These are phyloP conservation scores for Panonychus citri DNA, from an alignment of 1,140 invertebrate genomes.

Conservation along the genomic window DNA sequence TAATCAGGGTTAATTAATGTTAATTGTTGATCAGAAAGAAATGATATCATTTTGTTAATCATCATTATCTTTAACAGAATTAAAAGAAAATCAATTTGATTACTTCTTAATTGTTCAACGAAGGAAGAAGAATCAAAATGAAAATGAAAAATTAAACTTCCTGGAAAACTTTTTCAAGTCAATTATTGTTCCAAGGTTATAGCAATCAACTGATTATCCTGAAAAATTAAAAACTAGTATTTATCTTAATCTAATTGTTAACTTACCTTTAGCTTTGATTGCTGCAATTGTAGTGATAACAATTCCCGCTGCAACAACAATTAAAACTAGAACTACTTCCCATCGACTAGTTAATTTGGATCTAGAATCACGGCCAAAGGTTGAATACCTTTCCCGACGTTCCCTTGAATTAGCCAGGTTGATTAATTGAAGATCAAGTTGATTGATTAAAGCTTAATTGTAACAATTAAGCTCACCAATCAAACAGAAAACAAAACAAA, in stretches of 20 bases:
- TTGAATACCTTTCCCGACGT: conserved; percentile 2
- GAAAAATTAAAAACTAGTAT: neutral
- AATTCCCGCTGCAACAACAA: conserved; percentile 4
- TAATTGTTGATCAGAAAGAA: too few species aligned
- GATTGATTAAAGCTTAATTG: too few species aligned
- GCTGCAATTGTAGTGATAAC: conserved; percentile 7
- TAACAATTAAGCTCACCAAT: too few species aligned
- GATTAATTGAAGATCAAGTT: neutral
- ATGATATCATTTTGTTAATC: too few species aligned
- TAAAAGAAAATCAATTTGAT: too few species aligned
- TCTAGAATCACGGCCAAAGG: neutral
- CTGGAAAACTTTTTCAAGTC: too few species aligned
- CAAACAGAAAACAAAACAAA: too few species aligned
- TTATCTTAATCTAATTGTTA: neutral
- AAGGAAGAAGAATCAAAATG: too few species aligned
- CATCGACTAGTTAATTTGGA: conserved; percentile 3
- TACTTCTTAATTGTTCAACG: too few species aligned
- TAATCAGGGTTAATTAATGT: too few species aligned
- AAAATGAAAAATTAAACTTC: too few species aligned
- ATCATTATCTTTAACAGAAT: too few species aligned
- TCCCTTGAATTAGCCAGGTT: conserved; percentile 1
- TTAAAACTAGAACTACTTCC: conserved; percentile 7
- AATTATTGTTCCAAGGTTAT: neutral
- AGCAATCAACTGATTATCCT: neutral
- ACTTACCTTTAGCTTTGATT: conserved; percentile 7